Percentiles rank a stretch among this genome's conserved stretches.
Evolutionary conservation across 1,140 invertebrate species (phyloP).

Genomic region (Pogonus chalceus): DNA sequence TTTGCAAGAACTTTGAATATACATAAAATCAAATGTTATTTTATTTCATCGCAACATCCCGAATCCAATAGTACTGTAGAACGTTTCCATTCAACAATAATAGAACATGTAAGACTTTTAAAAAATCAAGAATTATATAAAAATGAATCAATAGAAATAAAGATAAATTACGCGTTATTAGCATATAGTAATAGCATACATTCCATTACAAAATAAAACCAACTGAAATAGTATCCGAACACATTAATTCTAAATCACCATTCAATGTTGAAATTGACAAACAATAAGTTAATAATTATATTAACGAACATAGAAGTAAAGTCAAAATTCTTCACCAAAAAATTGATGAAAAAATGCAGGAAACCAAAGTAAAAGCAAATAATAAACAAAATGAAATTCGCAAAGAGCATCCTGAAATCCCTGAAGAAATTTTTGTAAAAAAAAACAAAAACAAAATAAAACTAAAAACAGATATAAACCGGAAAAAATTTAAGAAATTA

Average conservation of each 20-base stretch:
- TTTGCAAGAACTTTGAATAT: conserved; percentile 13
- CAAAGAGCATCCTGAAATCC: too few relatives aligned
- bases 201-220: too few relatives aligned
- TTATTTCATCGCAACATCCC: conserved; percentile 23
- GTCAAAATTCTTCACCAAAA: too few relatives aligned
- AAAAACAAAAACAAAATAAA: too few relatives aligned
- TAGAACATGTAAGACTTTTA: conserved; percentile 20
- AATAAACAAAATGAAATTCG: too few relatives aligned
- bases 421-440: too few relatives aligned
- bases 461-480: too few relatives aligned
- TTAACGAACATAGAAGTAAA: neutral
- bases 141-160: conserved; percentile 9
- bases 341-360: too few relatives aligned
- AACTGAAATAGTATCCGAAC: neutral
- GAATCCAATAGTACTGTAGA: conserved; percentile 24
- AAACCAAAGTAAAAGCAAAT: too few relatives aligned
- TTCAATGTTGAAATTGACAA: neutral
- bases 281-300: conserved; percentile 10
- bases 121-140: conserved; percentile 12
- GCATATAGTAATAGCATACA: too few relatives aligned
- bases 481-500: too few relatives aligned
- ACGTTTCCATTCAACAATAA: neutral
- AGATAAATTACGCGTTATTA: conserved; percentile 15
- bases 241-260: neutral
- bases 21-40: conserved; percentile 21